Evolutionary conservation across 2,113 vertebrate genomes (phyloP), one percentile per base, ranked within the genome.

Genomic region (Corapipo altera): DNA sequence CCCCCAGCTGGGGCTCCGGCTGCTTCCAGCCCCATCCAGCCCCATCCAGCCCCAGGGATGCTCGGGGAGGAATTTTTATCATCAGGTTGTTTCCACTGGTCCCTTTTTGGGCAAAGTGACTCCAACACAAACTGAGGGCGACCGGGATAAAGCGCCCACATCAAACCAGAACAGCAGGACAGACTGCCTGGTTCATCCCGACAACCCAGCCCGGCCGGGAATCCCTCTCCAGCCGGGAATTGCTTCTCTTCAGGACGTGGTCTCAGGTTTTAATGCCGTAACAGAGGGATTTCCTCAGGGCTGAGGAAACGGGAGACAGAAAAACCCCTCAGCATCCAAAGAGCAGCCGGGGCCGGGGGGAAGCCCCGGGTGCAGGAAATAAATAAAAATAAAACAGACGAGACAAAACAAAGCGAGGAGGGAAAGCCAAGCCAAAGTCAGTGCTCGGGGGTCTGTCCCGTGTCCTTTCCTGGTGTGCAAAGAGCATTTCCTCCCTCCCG

Each of bases 361-460:
- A 62, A 23, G 24, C 52, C 76, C 69, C 7, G 59, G n/a, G 2
- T 28, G 86, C 21, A 19, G 84, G 65, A 76, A 48, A 57, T 4
- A 15, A 58, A 76, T 8, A 14, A 24, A 23, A 71, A 48, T 33
- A 35, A 46, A 78, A 35, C 4, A 27, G 27, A 52, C 5, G 51
- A 52, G 26, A 16, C 1, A 21, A 7, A 33, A 43, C 15, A 26
- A 65, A 28, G 1, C 4, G 33, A 10, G 51, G 71, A 67, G 79
- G 78, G 64, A 51, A 91, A 94, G 8, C 66, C 81, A 92, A 96
- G 85, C 94, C 95, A 96, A 96, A 96, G 95, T 11, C 57, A 8
- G 75, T 5, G 61, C 82, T 94, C n/a, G 12, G 6, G 33, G 33
- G 64, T 85, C 58, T 11, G 10, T 93, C 81, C 12, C 11, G 76